Evolutionary conservation across 2,797 vertebrate genomes (phyloP).

Genomic region (Chelon labrosus): DNA sequence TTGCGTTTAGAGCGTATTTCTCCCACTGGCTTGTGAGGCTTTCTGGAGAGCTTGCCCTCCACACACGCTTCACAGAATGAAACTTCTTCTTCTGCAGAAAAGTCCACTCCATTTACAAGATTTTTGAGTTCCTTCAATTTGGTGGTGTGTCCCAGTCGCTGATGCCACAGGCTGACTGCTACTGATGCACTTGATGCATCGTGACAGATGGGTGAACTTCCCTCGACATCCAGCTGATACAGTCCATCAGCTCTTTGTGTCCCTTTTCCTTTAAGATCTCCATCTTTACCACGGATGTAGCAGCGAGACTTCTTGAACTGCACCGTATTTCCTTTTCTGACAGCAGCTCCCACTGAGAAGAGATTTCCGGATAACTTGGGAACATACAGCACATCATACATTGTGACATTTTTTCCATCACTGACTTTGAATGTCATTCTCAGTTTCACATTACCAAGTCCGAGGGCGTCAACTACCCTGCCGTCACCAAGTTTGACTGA

Average conservation of each 20-base stretch:
- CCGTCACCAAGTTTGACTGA: too few relatives aligned
- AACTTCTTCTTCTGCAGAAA: conserved; percentile 40
- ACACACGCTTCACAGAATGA: too few relatives aligned
- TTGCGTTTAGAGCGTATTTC: conserved; percentile 29
- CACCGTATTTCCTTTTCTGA: conserved; percentile 41
- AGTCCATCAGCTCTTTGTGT: conserved; percentile 54
- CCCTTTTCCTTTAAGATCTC: conserved; percentile 43
- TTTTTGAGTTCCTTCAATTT: conserved; percentile 39
- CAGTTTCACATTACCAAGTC: too few relatives aligned
- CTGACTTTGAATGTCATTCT: too few relatives aligned
- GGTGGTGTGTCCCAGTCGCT: conserved; percentile 45
- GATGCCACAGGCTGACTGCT: conserved; percentile 50
- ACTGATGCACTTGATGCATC: conserved; percentile 33
- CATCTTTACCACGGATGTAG: conserved; percentile 50
- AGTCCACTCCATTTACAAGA: conserved; percentile 44
- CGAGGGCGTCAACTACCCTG: too few relatives aligned
- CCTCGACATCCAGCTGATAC: conserved; percentile 46
- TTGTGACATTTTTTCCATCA: too few relatives aligned
- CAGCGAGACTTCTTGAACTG: conserved; percentile 51
- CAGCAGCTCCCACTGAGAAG: too few relatives aligned
- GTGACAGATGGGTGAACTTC: conserved; percentile 20
- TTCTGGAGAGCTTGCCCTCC: conserved; percentile 30
- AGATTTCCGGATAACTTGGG: too few relatives aligned
- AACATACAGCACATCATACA: too few relatives aligned
- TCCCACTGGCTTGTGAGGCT: conserved; percentile 42